A percentile compares a stretch with the other conserved stretches of the same genome.
Evolutionary conservation across 2,797 vertebrate species (phyloP).

Genomic region (Tadarida brasiliensis): DNA sequence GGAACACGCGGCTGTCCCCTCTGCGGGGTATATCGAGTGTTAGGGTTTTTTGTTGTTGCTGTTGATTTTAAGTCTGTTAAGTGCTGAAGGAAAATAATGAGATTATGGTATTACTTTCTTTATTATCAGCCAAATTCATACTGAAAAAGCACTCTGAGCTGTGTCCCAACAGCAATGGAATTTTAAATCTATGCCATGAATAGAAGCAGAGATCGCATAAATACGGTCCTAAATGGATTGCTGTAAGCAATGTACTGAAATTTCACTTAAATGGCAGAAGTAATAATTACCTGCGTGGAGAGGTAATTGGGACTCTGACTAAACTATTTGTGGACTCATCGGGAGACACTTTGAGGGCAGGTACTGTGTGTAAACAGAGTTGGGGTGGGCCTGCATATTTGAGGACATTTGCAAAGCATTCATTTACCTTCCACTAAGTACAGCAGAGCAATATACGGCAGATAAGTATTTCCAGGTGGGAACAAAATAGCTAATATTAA

Average conservation of each 20-base stretch:
- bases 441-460: conserved; percentile 58
- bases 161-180: conserved; percentile 28
- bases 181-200: conserved; percentile 70
- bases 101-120: conserved; percentile 47
- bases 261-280: conserved; percentile 80
- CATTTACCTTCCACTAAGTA: conserved; percentile 49
- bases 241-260: conserved; percentile 74
- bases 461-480: conserved; percentile 54
- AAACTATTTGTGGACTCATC: conserved; percentile 68
- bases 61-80: conserved; percentile 64
- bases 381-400: conserved; percentile 32
- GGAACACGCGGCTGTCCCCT: conserved; percentile 24
- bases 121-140: conserved; percentile 43
- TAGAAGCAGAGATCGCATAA: conserved; percentile 71
- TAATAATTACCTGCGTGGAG: conserved; percentile 61
- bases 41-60: background rate
- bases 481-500: conserved; percentile 68
- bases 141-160: conserved; percentile 70
- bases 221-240: conserved; percentile 71
- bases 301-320: conserved; percentile 75
- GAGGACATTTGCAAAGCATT: conserved; percentile 56
- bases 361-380: conserved; percentile 62
- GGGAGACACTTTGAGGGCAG: conserved; percentile 79
- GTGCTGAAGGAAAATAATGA: background rate
- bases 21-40: background rate